Percentiles rank a stretch among this genome's conserved stretches.
These are phyloP conservation scores for Oryzias sinensis DNA, from an alignment of 2,797 vertebrate genomes.

Conservation along the genomic window DNA sequence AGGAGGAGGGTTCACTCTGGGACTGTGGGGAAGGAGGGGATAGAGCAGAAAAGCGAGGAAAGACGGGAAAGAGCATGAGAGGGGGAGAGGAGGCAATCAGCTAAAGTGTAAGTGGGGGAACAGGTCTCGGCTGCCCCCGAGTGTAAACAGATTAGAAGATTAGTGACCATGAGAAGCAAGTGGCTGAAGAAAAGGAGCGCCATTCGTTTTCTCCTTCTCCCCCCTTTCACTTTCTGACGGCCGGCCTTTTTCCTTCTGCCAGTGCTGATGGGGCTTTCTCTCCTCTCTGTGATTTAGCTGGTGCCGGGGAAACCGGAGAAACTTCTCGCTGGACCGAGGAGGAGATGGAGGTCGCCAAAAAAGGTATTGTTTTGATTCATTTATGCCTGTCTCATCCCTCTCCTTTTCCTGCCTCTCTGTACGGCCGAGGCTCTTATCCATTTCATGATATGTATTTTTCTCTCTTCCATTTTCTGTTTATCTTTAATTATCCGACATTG, in stretches of 20 bases:
- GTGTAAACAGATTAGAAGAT: conserved; percentile 82
- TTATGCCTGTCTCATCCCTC: conserved; percentile 13
- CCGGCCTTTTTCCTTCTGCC: conserved; percentile 27
- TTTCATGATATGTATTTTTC: conserved; percentile 10
- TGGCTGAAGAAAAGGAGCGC: conserved; percentile 50
- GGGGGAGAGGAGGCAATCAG: conserved; percentile 40
- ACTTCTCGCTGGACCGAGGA: conserved; percentile 99
- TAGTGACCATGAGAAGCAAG: conserved; percentile 68
- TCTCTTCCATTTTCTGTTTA: conserved; percentile 1
- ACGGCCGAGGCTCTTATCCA: conserved; percentile 4
- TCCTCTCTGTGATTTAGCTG: conserved; percentile 79
- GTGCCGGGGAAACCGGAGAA: conserved; percentile 91
- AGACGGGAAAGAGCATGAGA: conserved; percentile 19
- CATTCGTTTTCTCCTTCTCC: conserved; percentile 11
- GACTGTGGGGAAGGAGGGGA: conserved; percentile 41
- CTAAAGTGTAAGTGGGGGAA: conserved; percentile 62
- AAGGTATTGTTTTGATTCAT: conserved; percentile 81
- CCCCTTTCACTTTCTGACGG: conserved; percentile 10
- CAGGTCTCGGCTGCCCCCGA: conserved; percentile 71
- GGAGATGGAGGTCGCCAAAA: conserved; percentile 99
- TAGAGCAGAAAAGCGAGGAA: conserved; percentile 27
- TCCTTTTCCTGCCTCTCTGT: neutral
- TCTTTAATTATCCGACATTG: conserved; percentile 28
- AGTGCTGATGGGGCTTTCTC: conserved; percentile 68
- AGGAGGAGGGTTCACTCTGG: conserved; percentile 55